Percentiles rank a stretch among this genome's conserved stretches.
Conservation (phyloP, 1,140 invertebrate species). For the Sinella curviseta region DNA sequence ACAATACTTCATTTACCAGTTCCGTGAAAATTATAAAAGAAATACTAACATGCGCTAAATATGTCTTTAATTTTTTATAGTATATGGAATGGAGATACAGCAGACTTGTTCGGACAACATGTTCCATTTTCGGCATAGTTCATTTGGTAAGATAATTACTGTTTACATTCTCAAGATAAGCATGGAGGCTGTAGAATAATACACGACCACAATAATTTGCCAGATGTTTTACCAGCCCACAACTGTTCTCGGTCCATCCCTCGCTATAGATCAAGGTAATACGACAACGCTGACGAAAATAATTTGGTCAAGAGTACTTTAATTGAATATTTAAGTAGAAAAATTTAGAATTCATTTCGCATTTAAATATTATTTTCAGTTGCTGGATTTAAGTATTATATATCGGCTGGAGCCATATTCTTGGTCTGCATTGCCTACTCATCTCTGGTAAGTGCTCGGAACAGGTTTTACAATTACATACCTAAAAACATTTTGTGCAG, state of each 20-base stretch:
- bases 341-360: no score
- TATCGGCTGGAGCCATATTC: constrained; percentile 84
- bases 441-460: constrained; percentile 71
- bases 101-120: neutral
- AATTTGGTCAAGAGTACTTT: no score
- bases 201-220: constrained; percentile 23
- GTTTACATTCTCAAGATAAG: neutral
- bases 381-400: constrained; percentile 72
- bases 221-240: constrained; percentile 34
- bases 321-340: no score
- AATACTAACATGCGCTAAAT: no score
- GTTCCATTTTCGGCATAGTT: constrained; percentile 21
- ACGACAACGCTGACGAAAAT: no score
- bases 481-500: no score
- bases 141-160: constrained; percentile 19
- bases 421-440: constrained; percentile 91
- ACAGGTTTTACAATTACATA: no score
- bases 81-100: constrained; percentile 43
- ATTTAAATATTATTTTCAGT: no score
- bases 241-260: constrained; percentile 27
- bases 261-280: constrained; percentile 46
- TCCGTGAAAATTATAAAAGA: no score
- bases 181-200: neutral
- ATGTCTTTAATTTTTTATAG: no score
- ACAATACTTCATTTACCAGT: neutral